Evolutionary conservation across 2,113 vertebrate species (phyloP).

Genomic region (Tylochromis polylepis): DNA sequence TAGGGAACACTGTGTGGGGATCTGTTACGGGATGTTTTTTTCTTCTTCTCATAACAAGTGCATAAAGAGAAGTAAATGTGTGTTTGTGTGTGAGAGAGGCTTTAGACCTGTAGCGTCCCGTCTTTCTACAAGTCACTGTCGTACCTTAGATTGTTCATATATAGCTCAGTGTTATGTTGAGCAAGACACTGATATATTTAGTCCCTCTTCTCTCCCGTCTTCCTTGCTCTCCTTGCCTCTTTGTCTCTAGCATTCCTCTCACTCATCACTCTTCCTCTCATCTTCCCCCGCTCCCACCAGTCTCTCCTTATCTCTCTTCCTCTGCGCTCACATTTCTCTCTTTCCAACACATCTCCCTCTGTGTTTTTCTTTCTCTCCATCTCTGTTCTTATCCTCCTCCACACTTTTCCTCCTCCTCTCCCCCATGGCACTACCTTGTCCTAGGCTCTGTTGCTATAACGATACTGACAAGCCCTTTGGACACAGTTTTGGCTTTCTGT

Average conservation of each 20-base stretch:
- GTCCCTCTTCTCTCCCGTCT: slow-evolving; percentile 11
- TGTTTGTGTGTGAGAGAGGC: neutral
- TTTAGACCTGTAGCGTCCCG: neutral
- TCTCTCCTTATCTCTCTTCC: slow-evolving; percentile 56
- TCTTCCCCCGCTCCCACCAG: slow-evolving; percentile 38
- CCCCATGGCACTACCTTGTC: neutral
- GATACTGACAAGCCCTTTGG: slow-evolving; percentile 20
- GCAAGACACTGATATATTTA: slow-evolving; percentile 37
- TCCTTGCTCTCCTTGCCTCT: slow-evolving; percentile 21
- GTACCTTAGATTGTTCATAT: neutral
- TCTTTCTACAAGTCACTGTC: neutral
- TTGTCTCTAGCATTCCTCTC: slow-evolving; percentile 58
- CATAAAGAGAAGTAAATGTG: neutral
- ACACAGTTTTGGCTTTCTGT: slow-evolving; percentile 11
- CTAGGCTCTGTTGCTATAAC: neutral
- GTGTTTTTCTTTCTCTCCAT: slow-evolving; percentile 39
- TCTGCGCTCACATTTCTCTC: slow-evolving; percentile 49
- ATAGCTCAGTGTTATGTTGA: neutral
- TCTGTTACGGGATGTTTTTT: neutral
- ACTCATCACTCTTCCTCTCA: slow-evolving; percentile 49
- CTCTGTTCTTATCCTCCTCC: slow-evolving; percentile 41
- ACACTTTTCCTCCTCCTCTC: neutral
- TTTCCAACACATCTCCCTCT: slow-evolving; percentile 42
- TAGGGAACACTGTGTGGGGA: neutral
- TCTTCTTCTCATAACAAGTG: neutral